These are phyloP conservation scores for Pomacea maculata DNA, from an alignment of 1,140 invertebrate species.

Conservation along the genomic window DNA sequence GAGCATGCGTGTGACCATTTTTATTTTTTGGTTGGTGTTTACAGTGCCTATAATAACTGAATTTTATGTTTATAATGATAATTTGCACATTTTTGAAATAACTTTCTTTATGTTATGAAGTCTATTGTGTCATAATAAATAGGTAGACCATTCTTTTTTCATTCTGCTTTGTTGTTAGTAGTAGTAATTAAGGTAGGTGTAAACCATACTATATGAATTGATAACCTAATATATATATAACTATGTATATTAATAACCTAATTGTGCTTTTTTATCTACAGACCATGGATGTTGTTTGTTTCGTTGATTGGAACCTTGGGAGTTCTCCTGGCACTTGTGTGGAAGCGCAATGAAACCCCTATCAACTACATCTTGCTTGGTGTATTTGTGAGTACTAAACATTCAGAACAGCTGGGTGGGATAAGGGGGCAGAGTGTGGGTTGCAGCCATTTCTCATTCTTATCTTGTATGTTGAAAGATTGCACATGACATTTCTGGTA, in stretches of 20 bases:
- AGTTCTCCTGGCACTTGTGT: constrained; percentile 64
- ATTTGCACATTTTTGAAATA: background rate
- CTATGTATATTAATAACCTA: background rate
- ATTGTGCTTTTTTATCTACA: constrained; percentile 35
- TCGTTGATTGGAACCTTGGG: constrained; percentile 64
- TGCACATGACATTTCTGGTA: too few species aligned
- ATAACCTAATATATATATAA: background rate
- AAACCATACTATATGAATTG: background rate
- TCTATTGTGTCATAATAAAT: background rate
- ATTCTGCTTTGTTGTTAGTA: background rate
- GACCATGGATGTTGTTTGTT: constrained; percentile 64
- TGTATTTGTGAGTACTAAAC: constrained; percentile 60
- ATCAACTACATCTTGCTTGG: constrained; percentile 67
- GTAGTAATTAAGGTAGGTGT: background rate
- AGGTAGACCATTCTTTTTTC: too few species aligned
- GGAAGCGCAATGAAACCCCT: constrained; percentile 65
- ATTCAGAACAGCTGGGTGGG: too few species aligned
- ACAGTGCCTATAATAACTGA: background rate
- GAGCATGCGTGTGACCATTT: too few species aligned
- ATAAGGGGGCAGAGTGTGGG: too few species aligned
- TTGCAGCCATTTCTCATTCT: too few species aligned
- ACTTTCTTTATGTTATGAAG: background rate
- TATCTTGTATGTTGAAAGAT: too few species aligned
- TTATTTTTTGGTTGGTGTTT: background rate
- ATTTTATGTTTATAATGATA: background rate